phyloP scores from a whole-genome alignment of 2,888 invertebrate genomes.

The Choristoneura rosaceana region DNA sequence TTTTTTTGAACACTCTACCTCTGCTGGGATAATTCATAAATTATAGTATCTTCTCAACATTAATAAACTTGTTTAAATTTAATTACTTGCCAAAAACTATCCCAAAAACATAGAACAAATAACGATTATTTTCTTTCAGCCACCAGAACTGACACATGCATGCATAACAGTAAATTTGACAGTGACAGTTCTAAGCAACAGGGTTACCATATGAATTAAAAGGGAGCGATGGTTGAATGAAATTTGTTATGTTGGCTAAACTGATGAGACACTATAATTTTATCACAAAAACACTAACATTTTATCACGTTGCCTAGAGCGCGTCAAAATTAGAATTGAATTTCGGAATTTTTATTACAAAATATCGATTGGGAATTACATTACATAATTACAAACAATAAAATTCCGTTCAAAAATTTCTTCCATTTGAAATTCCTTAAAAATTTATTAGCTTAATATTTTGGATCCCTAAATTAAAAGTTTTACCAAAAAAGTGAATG shows the following conservation, averaged over 20 bases:
- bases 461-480: too few species aligned
- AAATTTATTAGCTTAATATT: too few species aligned
- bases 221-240: not conserved
- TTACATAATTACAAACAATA: too few species aligned
- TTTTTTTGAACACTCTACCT: not conserved
- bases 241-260: not conserved
- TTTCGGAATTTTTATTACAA: too few species aligned
- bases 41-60: not conserved
- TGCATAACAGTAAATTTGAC: not conserved
- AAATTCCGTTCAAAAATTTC: too few species aligned
- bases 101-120: not conserved
- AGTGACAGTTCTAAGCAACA: not conserved
- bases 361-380: too few species aligned
- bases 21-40: not conserved
- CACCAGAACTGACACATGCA: not conserved
- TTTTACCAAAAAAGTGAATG: too few species aligned
- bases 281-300: not conserved
- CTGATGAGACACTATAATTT: not conserved
- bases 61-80: not conserved
- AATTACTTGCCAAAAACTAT: not conserved
- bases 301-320: not conserved
- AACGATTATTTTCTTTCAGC: not conserved
- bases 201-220: not conserved
- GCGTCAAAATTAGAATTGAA: too few species aligned
- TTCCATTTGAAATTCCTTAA: too few species aligned